Conservation (phyloP, 2,113 vertebrate genomes). For the Herpetotheres cachinnans region DNA sequence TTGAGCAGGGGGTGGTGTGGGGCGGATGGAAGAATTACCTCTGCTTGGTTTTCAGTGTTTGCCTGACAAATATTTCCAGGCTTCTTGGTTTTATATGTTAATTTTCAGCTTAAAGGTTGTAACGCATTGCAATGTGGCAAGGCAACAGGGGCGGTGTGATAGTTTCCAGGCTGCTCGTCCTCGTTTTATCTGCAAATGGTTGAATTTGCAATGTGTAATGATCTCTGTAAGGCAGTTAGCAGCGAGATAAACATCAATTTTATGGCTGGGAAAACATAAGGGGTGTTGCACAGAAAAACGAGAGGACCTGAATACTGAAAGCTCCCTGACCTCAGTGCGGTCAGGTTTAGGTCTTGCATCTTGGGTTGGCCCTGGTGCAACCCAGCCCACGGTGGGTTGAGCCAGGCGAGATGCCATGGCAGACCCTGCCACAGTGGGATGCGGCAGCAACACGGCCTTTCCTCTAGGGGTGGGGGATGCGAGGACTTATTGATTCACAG, state of each 20-base stretch:
- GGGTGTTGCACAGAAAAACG: neutral
- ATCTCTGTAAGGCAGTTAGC: constrained; percentile 55
- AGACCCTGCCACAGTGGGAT: neutral
- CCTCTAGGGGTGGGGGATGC: constrained; percentile 2
- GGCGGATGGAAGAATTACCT: neutral
- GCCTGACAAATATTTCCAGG: neutral
- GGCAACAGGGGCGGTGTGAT: neutral
- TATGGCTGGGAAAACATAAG: constrained; percentile 40
- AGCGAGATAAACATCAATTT: constrained; percentile 34
- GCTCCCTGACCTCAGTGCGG: neutral
- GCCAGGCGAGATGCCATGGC: neutral
- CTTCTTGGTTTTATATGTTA: neutral
- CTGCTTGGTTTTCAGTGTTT: neutral
- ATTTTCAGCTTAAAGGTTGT: constrained; percentile 3
- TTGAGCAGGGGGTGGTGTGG: neutral
- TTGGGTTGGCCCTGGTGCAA: fast-evolving
- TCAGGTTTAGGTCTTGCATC: neutral
- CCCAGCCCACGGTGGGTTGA: neutral
- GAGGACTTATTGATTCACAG: neutral
- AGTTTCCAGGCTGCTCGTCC: neutral
- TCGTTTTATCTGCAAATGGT: constrained; percentile 8
- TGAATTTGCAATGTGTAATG: constrained; percentile 48
- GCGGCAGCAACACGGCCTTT: neutral
- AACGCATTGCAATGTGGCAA: neutral
- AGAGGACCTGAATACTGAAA: constrained; percentile 4